phyloP scores from a whole-genome alignment of 2,888 invertebrate species.

The Cerastoderma edule region DNA sequence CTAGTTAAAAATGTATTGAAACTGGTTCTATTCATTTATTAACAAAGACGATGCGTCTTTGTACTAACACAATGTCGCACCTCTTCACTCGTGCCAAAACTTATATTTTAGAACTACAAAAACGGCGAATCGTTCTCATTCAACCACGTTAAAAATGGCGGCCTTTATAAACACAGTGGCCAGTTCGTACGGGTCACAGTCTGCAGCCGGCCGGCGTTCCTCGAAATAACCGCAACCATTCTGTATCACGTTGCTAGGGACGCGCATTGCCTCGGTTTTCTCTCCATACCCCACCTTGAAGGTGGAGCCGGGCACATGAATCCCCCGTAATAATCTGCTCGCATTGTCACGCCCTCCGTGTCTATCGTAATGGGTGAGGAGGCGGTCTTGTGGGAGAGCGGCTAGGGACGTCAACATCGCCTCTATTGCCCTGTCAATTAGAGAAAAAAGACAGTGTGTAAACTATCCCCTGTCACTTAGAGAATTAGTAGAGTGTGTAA shows the following conservation, averaged over 20 bases:
- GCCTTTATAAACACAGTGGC: constrained; percentile 2
- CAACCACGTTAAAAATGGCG: too few species aligned
- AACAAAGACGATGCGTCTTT: too few species aligned
- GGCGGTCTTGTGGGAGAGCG: neutral
- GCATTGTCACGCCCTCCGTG: constrained; percentile 9
- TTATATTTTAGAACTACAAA: too few species aligned
- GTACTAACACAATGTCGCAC: too few species aligned
- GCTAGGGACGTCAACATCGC: neutral
- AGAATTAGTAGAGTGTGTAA: too few species aligned
- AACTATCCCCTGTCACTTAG: too few species aligned
- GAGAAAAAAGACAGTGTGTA: too few species aligned
- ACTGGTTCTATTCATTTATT: too few species aligned
- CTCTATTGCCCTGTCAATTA: neutral
- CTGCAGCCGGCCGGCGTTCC: constrained; percentile 1
- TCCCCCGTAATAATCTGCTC: neutral
- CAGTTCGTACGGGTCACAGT: constrained; percentile 15
- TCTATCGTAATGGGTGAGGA: constrained; percentile 5
- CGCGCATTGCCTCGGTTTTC: neutral
- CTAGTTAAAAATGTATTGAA: too few species aligned
- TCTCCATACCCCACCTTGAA: constrained; percentile 9
- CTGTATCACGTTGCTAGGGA: neutral
- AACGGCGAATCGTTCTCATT: too few species aligned
- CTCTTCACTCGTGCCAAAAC: too few species aligned
- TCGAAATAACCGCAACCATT: constrained; percentile 14
- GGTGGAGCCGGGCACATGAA: neutral